Conservation (phyloP, 2,797 vertebrate species). For the Manis javanica region DNA sequence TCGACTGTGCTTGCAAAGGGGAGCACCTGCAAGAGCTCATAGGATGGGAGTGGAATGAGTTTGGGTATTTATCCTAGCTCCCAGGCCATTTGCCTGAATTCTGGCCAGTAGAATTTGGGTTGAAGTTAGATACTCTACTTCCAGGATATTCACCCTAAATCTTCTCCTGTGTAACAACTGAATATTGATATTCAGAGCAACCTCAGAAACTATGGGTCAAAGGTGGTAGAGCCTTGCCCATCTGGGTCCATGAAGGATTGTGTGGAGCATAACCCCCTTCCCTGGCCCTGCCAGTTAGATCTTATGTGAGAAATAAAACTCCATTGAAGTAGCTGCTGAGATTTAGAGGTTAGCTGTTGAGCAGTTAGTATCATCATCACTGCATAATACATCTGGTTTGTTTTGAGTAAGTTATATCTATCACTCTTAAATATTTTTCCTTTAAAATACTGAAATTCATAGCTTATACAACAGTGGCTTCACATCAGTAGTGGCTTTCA, state of each 20-base stretch:
- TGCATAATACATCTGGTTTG: neutral
- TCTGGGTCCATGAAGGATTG: neutral
- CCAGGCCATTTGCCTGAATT: neutral
- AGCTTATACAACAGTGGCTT: neutral
- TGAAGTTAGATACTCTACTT: neutral
- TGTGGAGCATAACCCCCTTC: neutral
- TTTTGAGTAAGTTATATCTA: neutral
- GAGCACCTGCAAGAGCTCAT: neutral
- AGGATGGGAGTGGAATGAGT: neutral
- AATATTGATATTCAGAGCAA: neutral
- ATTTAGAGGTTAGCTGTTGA: neutral
- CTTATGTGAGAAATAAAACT: neutral
- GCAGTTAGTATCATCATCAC: neutral
- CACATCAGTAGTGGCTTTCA: neutral
- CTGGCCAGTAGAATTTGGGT: neutral
- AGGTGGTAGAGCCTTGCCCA: neutral
- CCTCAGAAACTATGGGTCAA: neutral
- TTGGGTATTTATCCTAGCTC: neutral
- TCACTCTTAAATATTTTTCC: neutral
- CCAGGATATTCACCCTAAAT: neutral
- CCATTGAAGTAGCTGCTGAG: neutral
- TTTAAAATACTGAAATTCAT: slow-evolving; percentile 27
- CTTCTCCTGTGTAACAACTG: neutral
- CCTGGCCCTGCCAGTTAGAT: neutral
- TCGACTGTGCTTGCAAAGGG: neutral